phyloP scores from a whole-genome alignment of 2,797 vertebrate species.

The Oryzias dopingdopingensis region DNA sequence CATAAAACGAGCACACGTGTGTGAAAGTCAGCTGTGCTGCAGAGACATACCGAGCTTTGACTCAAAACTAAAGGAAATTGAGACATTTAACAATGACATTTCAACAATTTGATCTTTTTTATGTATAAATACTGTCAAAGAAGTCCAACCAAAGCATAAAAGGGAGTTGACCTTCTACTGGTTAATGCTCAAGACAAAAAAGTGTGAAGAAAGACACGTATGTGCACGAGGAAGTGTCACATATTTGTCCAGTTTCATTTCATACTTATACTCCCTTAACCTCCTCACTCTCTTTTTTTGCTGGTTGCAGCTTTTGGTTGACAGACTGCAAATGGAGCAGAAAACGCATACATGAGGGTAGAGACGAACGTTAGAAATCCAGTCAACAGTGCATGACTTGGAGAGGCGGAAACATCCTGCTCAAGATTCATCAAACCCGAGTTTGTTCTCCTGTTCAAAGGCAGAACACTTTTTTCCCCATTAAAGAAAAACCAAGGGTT shows the following conservation, averaged over 20 bases:
- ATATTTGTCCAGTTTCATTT: conserved; percentile 17
- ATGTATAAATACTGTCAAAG: conserved; percentile 15
- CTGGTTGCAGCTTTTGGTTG: conserved; percentile 24
- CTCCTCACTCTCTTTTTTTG: conserved; percentile 24
- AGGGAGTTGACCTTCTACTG: conserved; percentile 3
- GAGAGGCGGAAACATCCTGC: background rate
- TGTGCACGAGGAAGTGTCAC: conserved; percentile 31
- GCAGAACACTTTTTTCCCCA: no score
- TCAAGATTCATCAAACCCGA: no score
- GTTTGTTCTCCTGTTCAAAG: no score
- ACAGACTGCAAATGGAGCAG: conserved; percentile 26
- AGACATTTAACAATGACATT: conserved; percentile 4
- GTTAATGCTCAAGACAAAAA: conserved; percentile 36
- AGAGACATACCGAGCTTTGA: conserved; percentile 9
- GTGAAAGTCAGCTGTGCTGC: conserved; percentile 40
- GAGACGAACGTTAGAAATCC: conserved; percentile 17
- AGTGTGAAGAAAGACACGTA: conserved; percentile 10
- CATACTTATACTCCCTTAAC: conserved; percentile 26
- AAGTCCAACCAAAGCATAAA: conserved; percentile 24
- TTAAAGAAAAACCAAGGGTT: no score
- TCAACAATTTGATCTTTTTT: conserved; percentile 22
- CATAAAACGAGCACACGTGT: conserved; percentile 12
- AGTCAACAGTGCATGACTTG: conserved; percentile 1
- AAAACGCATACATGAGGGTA: conserved; percentile 18
- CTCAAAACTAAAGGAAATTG: conserved; percentile 10